phyloP scores from a whole-genome alignment of 2,113 vertebrate species.

The Notiomystis cincta region DNA sequence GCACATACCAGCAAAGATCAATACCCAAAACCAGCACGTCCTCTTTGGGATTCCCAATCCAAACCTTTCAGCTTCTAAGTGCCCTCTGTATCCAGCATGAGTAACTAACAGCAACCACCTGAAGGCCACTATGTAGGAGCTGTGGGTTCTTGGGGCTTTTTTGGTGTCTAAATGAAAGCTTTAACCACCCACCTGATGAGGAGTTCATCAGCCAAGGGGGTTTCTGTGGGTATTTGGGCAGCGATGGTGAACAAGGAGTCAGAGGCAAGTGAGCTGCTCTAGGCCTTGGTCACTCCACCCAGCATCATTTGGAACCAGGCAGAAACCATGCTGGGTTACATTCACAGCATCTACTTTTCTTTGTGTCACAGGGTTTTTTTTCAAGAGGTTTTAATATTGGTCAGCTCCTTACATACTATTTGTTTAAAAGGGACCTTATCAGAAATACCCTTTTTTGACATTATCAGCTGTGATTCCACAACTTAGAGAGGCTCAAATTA shows the following conservation, averaged over 20 bases:
- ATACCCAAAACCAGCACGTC: not conserved
- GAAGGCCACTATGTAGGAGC: not conserved
- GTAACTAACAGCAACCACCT: not conserved
- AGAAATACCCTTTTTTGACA: not conserved
- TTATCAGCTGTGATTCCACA: not conserved
- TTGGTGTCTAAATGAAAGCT: not conserved
- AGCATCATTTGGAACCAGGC: not conserved
- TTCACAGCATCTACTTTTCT: not conserved
- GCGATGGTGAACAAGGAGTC: not conserved
- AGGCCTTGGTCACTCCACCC: not conserved
- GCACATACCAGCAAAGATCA: not conserved
- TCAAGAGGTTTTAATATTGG: not conserved
- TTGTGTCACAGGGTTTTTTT: not conserved
- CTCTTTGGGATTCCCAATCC: not conserved
- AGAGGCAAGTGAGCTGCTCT: not conserved
- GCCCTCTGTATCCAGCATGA: not conserved
- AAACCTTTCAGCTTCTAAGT: rapidly evolving
- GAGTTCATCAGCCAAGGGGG: not conserved
- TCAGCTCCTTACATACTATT: not conserved
- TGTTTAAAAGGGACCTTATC: not conserved
- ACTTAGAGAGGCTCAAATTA: not conserved
- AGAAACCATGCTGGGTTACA: not conserved
- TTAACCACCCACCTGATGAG: not conserved
- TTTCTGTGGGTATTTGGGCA: not conserved
- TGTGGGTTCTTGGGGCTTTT: not conserved